Base-by-base conservation (phyloP, 2,888 invertebrate species). In the Spodoptera littoralis region DNA sequence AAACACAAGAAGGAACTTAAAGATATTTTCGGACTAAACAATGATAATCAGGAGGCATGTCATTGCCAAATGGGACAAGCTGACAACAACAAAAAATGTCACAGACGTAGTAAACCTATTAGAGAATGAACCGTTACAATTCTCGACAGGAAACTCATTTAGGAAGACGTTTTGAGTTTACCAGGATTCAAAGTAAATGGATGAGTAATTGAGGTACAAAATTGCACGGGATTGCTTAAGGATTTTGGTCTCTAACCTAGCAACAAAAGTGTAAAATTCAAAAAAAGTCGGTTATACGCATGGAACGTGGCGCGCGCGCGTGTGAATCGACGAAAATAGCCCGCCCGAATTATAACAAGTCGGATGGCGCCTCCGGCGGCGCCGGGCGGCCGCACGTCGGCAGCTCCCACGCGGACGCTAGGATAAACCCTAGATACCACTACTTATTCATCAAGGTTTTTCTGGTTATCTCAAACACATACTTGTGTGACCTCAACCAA, bases 261-360 rank as follows among this genome's bases (percentile, higher is more conserved):
- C 73, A 77, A 76, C 79, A 80, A 76, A 79, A 73, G 84, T 83
- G 85, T 87, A 81, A 88, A 90, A 88, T 86, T 84, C 77, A 84
- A 88, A 91, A 91, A 88, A 75, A 69, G 56, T 75, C 66, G 82
- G 83, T 84, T 86, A 85, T 89, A 90, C 88, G 90, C 87, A 88
- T 83, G 86, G 85, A 85, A 83, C 84, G 80, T 83, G 82, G 89
- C 85, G 87, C 86, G 82, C 80, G 84, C 89, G 91, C 91, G 90
- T 92, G 92, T 92, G 91, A 92, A 91, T 90, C 90, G 90, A 87
- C 91, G 85, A 88, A 94, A 94, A 94, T 94, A 94, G 89, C 92
- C 81, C 86, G 91, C 90, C 93, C 92, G 91, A 93, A 94, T 93
- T 94, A 91, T 89, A 92, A 89, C 91, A 86, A 84, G 90, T 86